These are phyloP conservation scores for Aporophyla lueneburgensis DNA, from an alignment of 2,888 invertebrate genomes.

Conservation along the genomic window DNA sequence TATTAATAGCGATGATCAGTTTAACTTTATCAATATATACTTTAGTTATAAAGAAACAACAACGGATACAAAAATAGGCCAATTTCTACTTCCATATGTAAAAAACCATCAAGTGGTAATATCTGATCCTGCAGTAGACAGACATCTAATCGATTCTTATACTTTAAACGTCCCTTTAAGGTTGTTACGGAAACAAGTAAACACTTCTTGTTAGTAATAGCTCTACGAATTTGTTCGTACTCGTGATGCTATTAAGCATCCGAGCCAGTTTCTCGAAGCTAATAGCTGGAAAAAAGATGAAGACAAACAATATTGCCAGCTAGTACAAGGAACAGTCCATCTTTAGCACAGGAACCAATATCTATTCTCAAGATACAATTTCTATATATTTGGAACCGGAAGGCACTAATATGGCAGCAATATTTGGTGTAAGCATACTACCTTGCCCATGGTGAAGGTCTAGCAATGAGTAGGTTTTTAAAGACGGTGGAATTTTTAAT, in stretches of 20 bases:
- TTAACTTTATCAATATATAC: background rate
- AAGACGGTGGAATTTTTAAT: background rate
- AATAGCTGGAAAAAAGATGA: background rate
- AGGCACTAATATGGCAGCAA: background rate
- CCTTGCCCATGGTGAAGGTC: background rate
- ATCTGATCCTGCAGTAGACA: background rate
- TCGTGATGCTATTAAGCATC: background rate
- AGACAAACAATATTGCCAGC: background rate
- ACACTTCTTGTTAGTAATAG: background rate
- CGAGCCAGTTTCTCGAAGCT: background rate
- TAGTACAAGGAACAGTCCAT: background rate
- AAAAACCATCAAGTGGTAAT: background rate
- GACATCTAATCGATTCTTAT: background rate
- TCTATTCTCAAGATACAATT: background rate
- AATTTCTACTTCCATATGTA: background rate
- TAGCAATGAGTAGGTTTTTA: background rate
- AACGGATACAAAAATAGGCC: background rate
- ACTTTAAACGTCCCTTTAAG: background rate
- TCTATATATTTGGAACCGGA: background rate
- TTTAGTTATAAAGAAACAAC: background rate
- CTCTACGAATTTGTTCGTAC: constrained; percentile 1
- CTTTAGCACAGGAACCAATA: background rate
- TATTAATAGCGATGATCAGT: constrained; percentile 8
- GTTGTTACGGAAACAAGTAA: background rate
- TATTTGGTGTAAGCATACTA: background rate